Base-by-base conservation (phyloP, 2,797 vertebrate species). In the Pangasius sanitwongsei region DNA sequence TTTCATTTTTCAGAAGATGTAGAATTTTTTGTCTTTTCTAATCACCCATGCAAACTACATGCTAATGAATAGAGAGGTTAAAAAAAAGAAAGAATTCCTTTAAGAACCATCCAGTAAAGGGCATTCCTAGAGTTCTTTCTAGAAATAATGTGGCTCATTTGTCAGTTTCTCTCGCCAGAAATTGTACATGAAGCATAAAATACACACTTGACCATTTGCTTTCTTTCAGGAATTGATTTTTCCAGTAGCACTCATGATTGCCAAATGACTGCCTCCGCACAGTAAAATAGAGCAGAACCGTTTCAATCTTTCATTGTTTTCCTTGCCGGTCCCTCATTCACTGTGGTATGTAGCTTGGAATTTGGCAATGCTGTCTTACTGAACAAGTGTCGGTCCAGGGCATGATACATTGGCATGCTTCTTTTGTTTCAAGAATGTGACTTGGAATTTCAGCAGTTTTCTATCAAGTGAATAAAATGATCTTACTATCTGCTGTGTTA, bases 221-320 rank as follows among this genome's bases (percentile, higher is more conserved):
- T 83, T 83, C 61, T 83, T 83, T n/a, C 25, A 65, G 59, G 25
- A 65, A 65, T 83, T n/a, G 25, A 48, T 65, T 65, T 83, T 83
- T 48, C 81, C 37, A 83, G 4, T n/a, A 16, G 25, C 37, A 16
- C 59, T 84, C 41, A n/a, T 3, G 25, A 0, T 65, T 65, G 41
- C 61, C 82, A 67, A 84, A 50, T 84, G 82, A 65, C 82, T 67
- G 25, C 41, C 59, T 83, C 59, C 8, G 6, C 59, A 65, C 37
- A 65, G 41, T 48, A 83, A 65, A 83, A 65, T 20, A 65, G 41
- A 83, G 41, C 61, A 83, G 41, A 61, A 61, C 6, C 6, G 34
- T 61, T 83, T 83, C 6, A 13, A 83, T 67, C 25, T 83, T 65
- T 83, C 23, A 67, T 83, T 65, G 82, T 65, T 83, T 83, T 65